Percentiles rank a stretch among this genome's conserved stretches.
Evolutionary conservation across 2,797 vertebrate genomes (phyloP).

Genomic region (Parambassis ranga): DNA sequence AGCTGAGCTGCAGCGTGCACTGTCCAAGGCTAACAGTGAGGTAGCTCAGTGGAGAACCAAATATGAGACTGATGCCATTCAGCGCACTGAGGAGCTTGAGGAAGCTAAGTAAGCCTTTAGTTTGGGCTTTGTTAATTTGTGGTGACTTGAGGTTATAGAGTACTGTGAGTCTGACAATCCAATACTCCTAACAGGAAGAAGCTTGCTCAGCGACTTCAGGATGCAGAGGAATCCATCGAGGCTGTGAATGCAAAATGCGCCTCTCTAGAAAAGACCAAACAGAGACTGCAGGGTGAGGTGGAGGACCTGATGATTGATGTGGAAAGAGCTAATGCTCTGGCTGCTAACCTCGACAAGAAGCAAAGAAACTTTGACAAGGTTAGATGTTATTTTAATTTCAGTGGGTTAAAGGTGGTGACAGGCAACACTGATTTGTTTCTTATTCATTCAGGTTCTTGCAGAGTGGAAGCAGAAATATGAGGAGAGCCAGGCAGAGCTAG

Average conservation of each 20-base stretch:
- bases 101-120: constrained; percentile 79
- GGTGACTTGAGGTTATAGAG: neutral
- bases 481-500: constrained; percentile 85
- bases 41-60: constrained; percentile 88
- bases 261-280: constrained; percentile 83
- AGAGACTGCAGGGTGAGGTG: constrained; percentile 84
- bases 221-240: constrained; percentile 85
- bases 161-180: neutral
- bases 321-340: constrained; percentile 83
- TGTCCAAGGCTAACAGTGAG: constrained; percentile 88
- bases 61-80: constrained; percentile 87
- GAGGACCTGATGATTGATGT: constrained; percentile 87
- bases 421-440: neutral
- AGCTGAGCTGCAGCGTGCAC: constrained; percentile 80
- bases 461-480: constrained; percentile 89
- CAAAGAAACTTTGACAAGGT: constrained; percentile 87
- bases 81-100: constrained; percentile 85
- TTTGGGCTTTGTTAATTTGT: neutral
- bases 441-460: constrained; percentile 61
- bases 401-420: neutral
- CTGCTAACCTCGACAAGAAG: constrained; percentile 68
- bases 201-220: constrained; percentile 86
- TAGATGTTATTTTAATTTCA: neutral
- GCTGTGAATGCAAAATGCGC: constrained; percentile 87
- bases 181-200: constrained; percentile 74